Base-by-base conservation (phyloP, 2,888 invertebrate species). In the Himalopsyche japonica region DNA sequence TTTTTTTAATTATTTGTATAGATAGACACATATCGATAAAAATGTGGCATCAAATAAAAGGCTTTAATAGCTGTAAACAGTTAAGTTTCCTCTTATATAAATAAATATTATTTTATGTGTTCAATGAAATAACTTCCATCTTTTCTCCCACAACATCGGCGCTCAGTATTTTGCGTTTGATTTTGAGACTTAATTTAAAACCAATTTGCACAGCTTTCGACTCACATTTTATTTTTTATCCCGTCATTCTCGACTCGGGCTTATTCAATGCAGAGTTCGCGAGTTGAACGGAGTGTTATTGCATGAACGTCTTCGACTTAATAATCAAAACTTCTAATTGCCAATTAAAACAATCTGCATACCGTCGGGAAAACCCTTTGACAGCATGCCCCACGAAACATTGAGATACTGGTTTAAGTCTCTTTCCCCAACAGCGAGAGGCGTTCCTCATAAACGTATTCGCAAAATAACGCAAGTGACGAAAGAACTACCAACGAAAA, bases 341-440 rank as follows among this genome's bases (percentile, higher is more conserved):
- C 80, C 85, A 85, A 85, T 85, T 85, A 85, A 83, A 83, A 64
- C 83, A 85, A 83, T 85, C 83, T 83, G 85, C 80, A 85, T 83
- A 81, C 81, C 82, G 43, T 48, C 80, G 77, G 37, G 34, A 64
- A 6, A 76, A 48, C 48, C 82, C 82, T 84, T 84, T 80, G 82
- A 82, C 82, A 84, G 34, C 76, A 43, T n/a, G 43, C 82, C 70
- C 70, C 70, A 70, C 70, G 70, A 70, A 70, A 70, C 70, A 70
- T 70, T 70, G 30, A 70, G 70, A 70, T 70, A 27, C 70, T 70
- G 20, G 70, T 27, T 70, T 70, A 70, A 70, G 70, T 57, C 30
- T 70, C 70, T 70, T 70, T 27, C 30, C 27, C 70, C 70, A 70
- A 70, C 27, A 70, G 70, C 70, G 70, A 30, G 70, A 70, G 30